Percentiles rank a stretch among this genome's conserved stretches.
These are phyloP conservation scores for Hapalemur alaotrensis DNA, from an alignment of 2,797 vertebrate species.

Conservation along the genomic window DNA sequence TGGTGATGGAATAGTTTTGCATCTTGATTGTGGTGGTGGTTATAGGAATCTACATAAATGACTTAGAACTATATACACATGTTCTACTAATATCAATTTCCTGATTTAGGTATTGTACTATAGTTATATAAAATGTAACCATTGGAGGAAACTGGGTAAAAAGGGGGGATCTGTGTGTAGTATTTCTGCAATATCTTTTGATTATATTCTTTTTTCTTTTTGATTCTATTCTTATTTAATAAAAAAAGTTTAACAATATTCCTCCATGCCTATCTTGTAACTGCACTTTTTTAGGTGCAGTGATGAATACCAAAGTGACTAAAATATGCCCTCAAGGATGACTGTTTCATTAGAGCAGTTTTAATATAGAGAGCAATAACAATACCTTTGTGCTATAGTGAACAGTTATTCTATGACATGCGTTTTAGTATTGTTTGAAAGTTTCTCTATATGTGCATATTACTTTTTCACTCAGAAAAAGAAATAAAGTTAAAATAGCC, in stretches of 20 bases:
- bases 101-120: neutral
- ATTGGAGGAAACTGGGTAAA: neutral
- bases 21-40: conserved; percentile 12
- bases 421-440: neutral
- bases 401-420: neutral
- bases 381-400: neutral
- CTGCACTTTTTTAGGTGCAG: neutral
- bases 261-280: neutral
- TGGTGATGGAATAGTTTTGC: neutral
- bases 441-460: neutral
- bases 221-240: neutral
- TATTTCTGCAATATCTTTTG: conserved; percentile 1
- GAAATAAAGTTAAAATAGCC: neutral
- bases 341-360: neutral
- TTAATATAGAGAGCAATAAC: neutral
- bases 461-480: neutral
- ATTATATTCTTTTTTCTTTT: neutral
- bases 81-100: neutral
- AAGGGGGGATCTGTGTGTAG: neutral
- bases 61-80: neutral
- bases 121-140: neutral
- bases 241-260: neutral
- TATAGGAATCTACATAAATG: neutral
- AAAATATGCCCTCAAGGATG: neutral
- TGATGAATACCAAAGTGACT: neutral